Evolutionary conservation across 2,797 vertebrate species (phyloP), one percentile per base, ranked within the genome.

Genomic region (Macrochelys suwanniensis): DNA sequence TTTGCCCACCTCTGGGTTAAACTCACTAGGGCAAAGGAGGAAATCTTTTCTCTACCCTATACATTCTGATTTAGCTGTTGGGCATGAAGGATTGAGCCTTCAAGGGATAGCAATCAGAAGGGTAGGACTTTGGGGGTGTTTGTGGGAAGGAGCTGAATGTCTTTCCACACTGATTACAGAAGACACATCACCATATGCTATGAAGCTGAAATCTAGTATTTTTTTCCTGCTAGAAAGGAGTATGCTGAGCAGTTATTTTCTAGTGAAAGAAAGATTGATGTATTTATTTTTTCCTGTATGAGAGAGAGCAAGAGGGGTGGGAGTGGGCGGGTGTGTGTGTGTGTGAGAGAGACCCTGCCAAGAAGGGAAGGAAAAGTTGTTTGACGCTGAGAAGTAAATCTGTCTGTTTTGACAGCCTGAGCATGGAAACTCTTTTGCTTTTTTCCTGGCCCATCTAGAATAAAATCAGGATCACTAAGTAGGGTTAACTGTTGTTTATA

Each of bases 141-240:
- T 83, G 94, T 96, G 97, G 95, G 89, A 96, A 95, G 92, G 81
- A 96, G 94, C 47, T 85, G 80, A 91, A 86, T 95, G 89, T 92
- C 96, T 95, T 97, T 97, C 94, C 94, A 96, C 85, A 6, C 94
- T 93, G 31, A 87, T 88, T 93, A 89, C 13, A 94, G 31, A 88
- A 76, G 53, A n/a, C 50, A 85, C 31, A 96, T 93, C 71, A 50
- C 31, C 92, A 86, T 42, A 87, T 89, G 84, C 85, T 88, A 92
- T 91, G 71, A 87, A 95, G 85, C 80, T 82, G 68, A 94, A 93
- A 16, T 80, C 65, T 81, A 80, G n/a, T 82, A 42, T 80, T 79
- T 76, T 76, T 84, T 81, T 37, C 25, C 84, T 89, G n/a, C 49
- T 85, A 74, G 50, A 95, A 85, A 28, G 6, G n/a, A 56, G 91